Conservation (phyloP, 2,113 vertebrate genomes). For the Callospermophilus lateralis region DNA sequence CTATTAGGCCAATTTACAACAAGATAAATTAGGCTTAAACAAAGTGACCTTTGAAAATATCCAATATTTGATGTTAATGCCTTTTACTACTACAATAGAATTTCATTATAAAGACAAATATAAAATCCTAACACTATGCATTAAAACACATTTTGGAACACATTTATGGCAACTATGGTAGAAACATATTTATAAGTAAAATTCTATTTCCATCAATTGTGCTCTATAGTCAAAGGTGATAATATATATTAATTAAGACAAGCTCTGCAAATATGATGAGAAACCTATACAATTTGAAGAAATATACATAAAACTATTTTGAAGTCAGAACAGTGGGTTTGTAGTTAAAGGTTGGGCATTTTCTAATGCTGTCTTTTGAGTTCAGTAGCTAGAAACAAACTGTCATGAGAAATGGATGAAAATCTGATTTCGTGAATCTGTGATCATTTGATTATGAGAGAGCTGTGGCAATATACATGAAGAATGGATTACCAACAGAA, state of each 20-base stretch:
- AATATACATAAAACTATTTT: background rate
- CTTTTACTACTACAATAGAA: background rate
- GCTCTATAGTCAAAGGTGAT: background rate
- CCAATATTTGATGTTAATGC: background rate
- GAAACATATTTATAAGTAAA: background rate
- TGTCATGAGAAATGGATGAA: background rate
- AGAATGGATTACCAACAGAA: background rate
- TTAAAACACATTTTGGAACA: background rate
- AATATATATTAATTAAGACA: background rate
- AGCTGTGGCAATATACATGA: background rate
- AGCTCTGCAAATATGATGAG: background rate
- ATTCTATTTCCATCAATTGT: background rate
- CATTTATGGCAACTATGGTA: background rate
- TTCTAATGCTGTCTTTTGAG: background rate
- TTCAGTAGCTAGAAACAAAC: background rate
- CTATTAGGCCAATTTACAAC: conserved; percentile 38
- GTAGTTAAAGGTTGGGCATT: background rate
- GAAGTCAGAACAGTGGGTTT: background rate
- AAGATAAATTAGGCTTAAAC: background rate
- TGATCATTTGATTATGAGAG: background rate
- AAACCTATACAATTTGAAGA: background rate
- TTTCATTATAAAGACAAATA: conserved; percentile 14
- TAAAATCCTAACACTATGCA: background rate
- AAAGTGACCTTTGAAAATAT: background rate
- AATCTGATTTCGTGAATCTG: background rate